A percentile compares a stretch with the other conserved stretches of the same genome.
Evolutionary conservation across 2,797 vertebrate species (phyloP).

Genomic region (Xenentodon cancila): DNA sequence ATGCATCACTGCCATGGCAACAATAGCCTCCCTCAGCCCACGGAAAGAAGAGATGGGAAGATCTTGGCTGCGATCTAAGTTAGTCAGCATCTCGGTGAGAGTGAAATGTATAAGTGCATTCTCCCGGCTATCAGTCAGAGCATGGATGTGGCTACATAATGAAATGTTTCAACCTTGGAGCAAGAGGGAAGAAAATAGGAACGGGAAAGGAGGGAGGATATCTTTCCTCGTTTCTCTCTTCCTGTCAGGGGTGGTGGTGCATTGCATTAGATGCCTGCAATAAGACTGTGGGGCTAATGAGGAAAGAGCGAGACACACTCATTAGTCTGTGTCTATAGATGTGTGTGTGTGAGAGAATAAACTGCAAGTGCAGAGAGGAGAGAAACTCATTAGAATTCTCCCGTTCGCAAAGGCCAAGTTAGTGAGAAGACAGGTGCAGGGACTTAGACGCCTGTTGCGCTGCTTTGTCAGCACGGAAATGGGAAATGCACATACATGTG

Average conservation of each 20-base stretch:
- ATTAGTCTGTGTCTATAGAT: conserved; percentile 73
- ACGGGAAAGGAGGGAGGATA: conserved; percentile 16
- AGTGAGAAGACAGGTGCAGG: conserved; percentile 50
- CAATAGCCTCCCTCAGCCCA: conserved; percentile 56
- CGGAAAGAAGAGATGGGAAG: conserved; percentile 33
- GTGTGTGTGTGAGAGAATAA: conserved; percentile 41
- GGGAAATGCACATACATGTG: conserved; percentile 14
- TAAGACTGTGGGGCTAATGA: conserved; percentile 82
- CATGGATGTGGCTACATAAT: conserved; percentile 43
- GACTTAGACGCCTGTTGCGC: conserved; percentile 44
- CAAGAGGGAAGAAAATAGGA: conserved; percentile 7
- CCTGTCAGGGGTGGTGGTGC: conserved; percentile 67
- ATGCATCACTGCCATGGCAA: conserved; percentile 70
- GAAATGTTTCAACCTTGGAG: conserved; percentile 67
- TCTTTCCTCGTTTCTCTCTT: conserved; percentile 45
- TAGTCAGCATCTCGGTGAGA: conserved; percentile 49
- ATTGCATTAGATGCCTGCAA: conserved; percentile 77
- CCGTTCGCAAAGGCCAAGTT: conserved; percentile 73
- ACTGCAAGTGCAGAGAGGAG: conserved; percentile 35
- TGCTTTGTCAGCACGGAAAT: conserved; percentile 30
- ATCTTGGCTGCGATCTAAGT: conserved; percentile 51
- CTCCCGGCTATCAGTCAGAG: conserved; percentile 29
- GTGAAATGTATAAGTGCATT: conserved; percentile 21
- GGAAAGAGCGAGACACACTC: conserved; percentile 77
- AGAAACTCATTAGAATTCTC: conserved; percentile 71